phyloP scores from a whole-genome alignment of 1,140 invertebrate species.

The Holotrichia oblita region DNA sequence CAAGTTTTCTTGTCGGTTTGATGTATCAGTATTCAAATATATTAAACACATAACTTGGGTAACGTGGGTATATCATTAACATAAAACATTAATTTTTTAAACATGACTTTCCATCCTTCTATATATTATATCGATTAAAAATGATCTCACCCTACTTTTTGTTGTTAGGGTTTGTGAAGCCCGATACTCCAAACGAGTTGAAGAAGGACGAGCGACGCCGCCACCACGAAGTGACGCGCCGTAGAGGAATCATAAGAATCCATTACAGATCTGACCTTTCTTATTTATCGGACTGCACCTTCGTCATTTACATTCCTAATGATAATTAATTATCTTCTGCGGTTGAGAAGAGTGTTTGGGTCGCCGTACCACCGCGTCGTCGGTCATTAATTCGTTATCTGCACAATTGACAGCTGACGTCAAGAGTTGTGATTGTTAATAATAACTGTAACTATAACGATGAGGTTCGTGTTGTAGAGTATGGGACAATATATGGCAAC shows the following conservation, averaged over 20 bases:
- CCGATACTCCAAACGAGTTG: not conserved
- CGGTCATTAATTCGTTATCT: constrained; percentile 41
- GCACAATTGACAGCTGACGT: constrained; percentile 41
- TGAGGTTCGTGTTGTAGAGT: not conserved
- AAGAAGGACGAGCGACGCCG: not conserved
- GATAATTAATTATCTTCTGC: constrained; percentile 40
- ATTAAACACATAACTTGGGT: too few species aligned
- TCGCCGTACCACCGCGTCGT: constrained; percentile 30
- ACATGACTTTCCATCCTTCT: not conserved
- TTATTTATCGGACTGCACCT: constrained; percentile 37
- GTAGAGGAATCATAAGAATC: constrained; percentile 37
- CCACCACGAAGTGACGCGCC: not conserved
- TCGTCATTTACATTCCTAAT: constrained; percentile 41
- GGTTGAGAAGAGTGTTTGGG: constrained; percentile 28
- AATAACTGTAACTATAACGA: constrained; percentile 36
- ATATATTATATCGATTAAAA: not conserved
- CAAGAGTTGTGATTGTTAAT: constrained; percentile 37
- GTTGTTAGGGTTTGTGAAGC: not conserved
- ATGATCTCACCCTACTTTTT: constrained; percentile 4
- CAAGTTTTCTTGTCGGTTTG: too few species aligned
- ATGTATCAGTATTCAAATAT: too few species aligned
- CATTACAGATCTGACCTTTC: constrained; percentile 41
- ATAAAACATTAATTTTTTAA: constrained; percentile 29
- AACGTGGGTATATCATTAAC: constrained; percentile 9
- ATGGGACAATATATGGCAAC: too few species aligned